Base-by-base conservation (phyloP, 2,888 invertebrate genomes). In the Sarcophaga variegata region DNA sequence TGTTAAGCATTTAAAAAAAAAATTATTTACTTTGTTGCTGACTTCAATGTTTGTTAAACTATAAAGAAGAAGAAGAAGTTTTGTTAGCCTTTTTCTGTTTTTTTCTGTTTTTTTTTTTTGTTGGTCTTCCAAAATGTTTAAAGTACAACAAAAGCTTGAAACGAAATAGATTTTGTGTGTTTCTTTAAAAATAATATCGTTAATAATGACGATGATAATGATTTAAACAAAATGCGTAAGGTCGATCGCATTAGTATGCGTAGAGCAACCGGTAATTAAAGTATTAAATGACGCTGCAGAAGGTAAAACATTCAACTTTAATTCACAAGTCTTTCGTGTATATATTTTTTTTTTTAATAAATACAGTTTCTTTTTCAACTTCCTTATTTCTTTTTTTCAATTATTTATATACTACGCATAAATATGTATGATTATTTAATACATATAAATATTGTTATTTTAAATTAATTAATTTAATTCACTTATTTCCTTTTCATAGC, bases 231-330 rank as follows among this genome's bases (percentile, higher is more conserved):
- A 83, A 83, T 83, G 83, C 78, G 67, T 85, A 81, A 81, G 86
- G 81, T 77, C 78, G 86, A 78, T 77, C 78, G 81, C 78, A 66
- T 84, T 80, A 59, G 70, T 83, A 69, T 86, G 84, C 81, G 81
- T 80, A 75, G n/a, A 84, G 66, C 80, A 86, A 88, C 79, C 88
- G 70, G 63, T 83, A 83, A 82, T 71, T 84, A 76, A 49, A 25
- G 47, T 64, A 63, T 54, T 62, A 80, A 75, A 84, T 80, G 84
- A 84, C 83, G 80, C 75, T 80, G 80, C 84, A 84, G 70, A 84
- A 84, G 76, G 63, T 80, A 76, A 83, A 63, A 64, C 22, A 87
- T 89, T 88, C 83, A 88, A 89, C 86, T 89, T 27, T 37, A 11
- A 70, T 17, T 5, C 12, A 37, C 12, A 54, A 54, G 1, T 54